phyloP scores from a whole-genome alignment of 2,797 vertebrate genomes.

The Zalophus californianus region DNA sequence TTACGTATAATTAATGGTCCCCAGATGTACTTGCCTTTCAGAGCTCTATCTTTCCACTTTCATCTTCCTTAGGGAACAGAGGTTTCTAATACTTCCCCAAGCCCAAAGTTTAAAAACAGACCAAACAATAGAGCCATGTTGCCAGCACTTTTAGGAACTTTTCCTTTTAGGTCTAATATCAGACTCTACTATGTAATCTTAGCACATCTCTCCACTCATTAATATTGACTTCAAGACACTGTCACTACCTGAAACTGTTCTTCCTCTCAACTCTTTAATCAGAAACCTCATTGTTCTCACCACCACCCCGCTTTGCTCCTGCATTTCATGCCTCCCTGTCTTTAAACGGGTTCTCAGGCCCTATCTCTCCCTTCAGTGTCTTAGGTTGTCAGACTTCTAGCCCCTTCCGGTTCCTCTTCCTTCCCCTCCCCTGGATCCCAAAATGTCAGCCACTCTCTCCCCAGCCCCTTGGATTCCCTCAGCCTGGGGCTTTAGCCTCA shows the following conservation, averaged over 20 bases:
- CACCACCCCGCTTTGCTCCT: background rate
- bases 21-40: slow-evolving; percentile 78
- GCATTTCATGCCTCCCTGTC: background rate
- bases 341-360: background rate
- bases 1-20: slow-evolving; percentile 79
- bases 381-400: background rate
- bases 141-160: slow-evolving; percentile 56
- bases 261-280: slow-evolving; percentile 9
- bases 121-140: slow-evolving; percentile 57
- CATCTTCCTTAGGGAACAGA: slow-evolving; percentile 76
- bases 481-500: background rate
- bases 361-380: background rate
- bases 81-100: slow-evolving; percentile 77
- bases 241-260: background rate
- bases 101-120: slow-evolving; percentile 33
- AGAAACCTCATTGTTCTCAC: background rate
- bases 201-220: background rate
- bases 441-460: background rate
- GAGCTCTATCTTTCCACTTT: slow-evolving; percentile 79
- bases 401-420: background rate
- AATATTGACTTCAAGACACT: background rate
- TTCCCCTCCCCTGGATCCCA: background rate
- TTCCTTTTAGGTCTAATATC: slow-evolving; percentile 53
- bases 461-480: background rate
- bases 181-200: slow-evolving; percentile 10